These are phyloP conservation scores for Eupithecia vulgata DNA, from an alignment of 2,888 invertebrate genomes.

Conservation along the genomic window DNA sequence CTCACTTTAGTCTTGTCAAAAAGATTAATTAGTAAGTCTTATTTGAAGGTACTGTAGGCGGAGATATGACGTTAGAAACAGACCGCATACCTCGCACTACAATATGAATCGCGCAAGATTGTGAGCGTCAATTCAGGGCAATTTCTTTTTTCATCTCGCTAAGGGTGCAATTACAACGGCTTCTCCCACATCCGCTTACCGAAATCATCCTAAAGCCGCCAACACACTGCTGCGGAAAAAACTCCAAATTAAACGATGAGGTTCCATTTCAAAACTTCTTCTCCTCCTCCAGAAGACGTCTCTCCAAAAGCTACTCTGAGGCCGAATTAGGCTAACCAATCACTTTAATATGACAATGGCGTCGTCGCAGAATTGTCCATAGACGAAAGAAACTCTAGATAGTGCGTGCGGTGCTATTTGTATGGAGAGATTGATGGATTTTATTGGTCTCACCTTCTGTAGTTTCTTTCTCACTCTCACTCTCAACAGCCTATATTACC, in stretches of 20 bases:
- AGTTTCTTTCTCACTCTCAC: no score
- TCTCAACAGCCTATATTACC: no score
- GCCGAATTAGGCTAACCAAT: no score
- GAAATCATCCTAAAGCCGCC: conserved; percentile 26
- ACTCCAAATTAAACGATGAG: background rate
- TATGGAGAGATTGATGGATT: no score
- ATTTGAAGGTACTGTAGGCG: background rate
- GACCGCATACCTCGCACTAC: conserved; percentile 2
- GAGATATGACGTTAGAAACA: background rate
- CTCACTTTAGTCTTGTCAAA: no score
- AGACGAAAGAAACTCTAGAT: no score
- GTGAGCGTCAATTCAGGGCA: conserved; percentile 38
- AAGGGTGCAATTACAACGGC: conserved; percentile 39
- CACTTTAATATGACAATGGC: no score
- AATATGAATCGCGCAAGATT: conserved; percentile 30
- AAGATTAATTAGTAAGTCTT: background rate
- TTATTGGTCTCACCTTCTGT: no score
- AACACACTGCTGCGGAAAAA: background rate
- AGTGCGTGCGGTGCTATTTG: no score
- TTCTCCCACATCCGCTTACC: conserved; percentile 37
- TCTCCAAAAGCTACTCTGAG: background rate
- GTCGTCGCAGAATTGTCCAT: no score
- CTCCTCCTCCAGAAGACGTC: no score
- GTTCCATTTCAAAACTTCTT: background rate
- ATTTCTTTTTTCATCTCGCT: conserved; percentile 45